Percentiles rank a stretch among this genome's conserved stretches.
Evolutionary conservation across 1,140 invertebrate genomes (phyloP).

Genomic region (Bombus consobrinus): DNA sequence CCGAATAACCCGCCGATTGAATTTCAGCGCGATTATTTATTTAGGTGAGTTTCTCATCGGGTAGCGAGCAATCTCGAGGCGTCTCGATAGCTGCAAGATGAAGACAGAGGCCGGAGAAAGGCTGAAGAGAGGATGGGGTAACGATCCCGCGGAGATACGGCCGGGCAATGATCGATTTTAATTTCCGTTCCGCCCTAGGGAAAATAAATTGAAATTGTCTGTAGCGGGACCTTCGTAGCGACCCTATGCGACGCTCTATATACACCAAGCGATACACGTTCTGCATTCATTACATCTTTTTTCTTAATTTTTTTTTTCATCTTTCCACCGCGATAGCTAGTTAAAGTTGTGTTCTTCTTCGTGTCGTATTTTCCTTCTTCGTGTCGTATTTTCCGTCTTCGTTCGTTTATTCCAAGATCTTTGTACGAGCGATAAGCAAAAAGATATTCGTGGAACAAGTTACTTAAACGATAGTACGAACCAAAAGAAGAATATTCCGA

Average conservation of each 20-base stretch:
- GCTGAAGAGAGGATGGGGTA: not conserved
- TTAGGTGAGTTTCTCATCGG: slow-evolving; percentile 45
- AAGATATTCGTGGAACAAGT: no score
- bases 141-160: slow-evolving; percentile 54
- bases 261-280: no score
- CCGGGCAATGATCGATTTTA: slow-evolving; percentile 70
- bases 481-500: no score
- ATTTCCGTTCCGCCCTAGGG: slow-evolving; percentile 61
- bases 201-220: slow-evolving; percentile 68
- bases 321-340: fast-evolving
- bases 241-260: not conserved
- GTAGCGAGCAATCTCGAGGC: slow-evolving; percentile 32
- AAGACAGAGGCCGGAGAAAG: slow-evolving; percentile 14
- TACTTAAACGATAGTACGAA: no score
- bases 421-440: no score
- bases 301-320: not conserved
- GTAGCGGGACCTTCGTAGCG: not conserved
- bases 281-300: not conserved
- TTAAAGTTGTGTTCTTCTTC: not conserved
- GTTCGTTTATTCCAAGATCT: no score
- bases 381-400: no score
- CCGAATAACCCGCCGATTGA: slow-evolving; percentile 67
- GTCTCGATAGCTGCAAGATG: slow-evolving; percentile 29
- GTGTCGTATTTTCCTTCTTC: no score
- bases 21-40: slow-evolving; percentile 67